Conservation (phyloP, 2,888 invertebrate genomes). For the Cephus spinipes region DNA sequence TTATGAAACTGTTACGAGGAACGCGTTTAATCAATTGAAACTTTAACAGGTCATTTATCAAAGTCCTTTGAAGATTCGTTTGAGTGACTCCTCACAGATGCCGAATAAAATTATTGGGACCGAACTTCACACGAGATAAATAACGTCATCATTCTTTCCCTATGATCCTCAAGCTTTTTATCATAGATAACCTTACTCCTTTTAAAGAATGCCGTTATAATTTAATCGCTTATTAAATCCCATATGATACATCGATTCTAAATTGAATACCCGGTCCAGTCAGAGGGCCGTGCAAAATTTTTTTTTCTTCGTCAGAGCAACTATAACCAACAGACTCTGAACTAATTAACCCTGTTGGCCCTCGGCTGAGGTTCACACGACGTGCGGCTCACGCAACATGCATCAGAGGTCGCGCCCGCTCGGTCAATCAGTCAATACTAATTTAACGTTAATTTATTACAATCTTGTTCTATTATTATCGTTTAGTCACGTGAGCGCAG, state of each 20-base stretch:
- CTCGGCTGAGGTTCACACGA: constrained; percentile 52
- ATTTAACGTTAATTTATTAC: constrained; percentile 61
- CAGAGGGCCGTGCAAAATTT: neutral
- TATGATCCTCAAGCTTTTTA: neutral
- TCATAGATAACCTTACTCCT: neutral
- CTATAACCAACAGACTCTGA: constrained; percentile 30
- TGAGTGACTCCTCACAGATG: constrained; percentile 1
- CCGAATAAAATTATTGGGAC: neutral
- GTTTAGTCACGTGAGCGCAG: constrained; percentile 34
- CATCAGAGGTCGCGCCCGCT: constrained; percentile 50
- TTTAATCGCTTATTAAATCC: neutral
- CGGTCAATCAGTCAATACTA: constrained; percentile 59
- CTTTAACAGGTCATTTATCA: neutral
- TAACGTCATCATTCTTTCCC: neutral
- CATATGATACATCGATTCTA: neutral
- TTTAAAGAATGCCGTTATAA: neutral
- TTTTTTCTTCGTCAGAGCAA: neutral
- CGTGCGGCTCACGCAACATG: constrained; percentile 16
- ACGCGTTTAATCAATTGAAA: neutral
- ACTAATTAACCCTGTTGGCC: constrained; percentile 55
- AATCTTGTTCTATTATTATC: constrained; percentile 55
- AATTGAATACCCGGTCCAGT: neutral
- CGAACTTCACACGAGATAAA: neutral
- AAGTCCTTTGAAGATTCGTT: neutral
- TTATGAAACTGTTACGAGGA: neutral